phyloP scores from a whole-genome alignment of 1,140 invertebrate species.

The Ctenoplectra terminalis region DNA sequence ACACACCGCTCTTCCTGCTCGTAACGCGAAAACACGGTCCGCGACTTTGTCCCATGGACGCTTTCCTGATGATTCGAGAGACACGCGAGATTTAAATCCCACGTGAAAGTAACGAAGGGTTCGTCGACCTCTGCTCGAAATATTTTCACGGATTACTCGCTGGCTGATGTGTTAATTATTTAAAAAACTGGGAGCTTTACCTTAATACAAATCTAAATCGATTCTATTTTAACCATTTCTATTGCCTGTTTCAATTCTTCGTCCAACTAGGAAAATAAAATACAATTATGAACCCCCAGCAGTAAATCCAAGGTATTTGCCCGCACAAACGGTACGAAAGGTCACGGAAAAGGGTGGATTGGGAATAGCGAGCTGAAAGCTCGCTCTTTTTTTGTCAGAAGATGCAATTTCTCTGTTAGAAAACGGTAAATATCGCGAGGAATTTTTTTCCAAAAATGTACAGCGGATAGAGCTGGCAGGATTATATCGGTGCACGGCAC shows the following conservation, averaged over 20 bases:
- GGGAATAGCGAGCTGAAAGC: background rate
- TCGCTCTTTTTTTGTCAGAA: background rate
- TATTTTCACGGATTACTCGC: background rate
- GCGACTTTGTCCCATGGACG: conserved; percentile 40
- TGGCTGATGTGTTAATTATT: no score
- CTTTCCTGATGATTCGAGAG: background rate
- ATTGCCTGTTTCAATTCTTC: background rate
- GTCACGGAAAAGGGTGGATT: background rate
- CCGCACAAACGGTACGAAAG: background rate
- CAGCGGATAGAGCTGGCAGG: background rate
- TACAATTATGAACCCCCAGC: no score
- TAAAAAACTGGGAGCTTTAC: background rate
- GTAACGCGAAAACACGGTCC: conserved; percentile 57
- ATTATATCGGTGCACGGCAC: background rate
- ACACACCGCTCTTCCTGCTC: conserved; percentile 60
- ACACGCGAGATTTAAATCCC: background rate
- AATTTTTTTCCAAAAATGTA: conserved; percentile 8
- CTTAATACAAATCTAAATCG: no score
- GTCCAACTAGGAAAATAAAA: background rate
- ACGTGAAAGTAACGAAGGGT: background rate
- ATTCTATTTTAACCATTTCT: no score
- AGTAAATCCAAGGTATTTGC: background rate
- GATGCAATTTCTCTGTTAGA: background rate
- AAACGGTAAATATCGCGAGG: conserved; percentile 8
- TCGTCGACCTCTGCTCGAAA: background rate